Evolutionary conservation across 2,888 invertebrate genomes (phyloP).

Genomic region (Drosophila helvetica): DNA sequence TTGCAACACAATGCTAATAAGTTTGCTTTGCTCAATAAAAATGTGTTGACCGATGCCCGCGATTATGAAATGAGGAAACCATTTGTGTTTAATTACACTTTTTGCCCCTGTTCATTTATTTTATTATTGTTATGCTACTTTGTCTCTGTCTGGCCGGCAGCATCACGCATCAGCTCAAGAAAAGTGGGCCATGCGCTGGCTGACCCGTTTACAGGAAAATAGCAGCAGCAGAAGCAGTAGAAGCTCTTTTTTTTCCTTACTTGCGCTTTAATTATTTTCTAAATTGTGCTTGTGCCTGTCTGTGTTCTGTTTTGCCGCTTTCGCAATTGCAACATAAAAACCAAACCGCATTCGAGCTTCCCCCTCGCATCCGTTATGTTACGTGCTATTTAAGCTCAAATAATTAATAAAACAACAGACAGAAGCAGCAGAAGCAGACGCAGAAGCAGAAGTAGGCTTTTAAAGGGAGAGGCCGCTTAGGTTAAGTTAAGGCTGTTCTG

Average conservation of each 20-base stretch:
- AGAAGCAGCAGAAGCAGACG: neutral
- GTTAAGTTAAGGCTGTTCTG: neutral
- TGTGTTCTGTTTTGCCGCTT: constrained; percentile 50
- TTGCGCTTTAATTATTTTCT: constrained; percentile 73
- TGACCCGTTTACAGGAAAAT: constrained; percentile 64
- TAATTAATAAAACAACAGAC: neutral
- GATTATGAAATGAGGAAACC: constrained; percentile 75
- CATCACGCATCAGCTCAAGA: constrained; percentile 48
- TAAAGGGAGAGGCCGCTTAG: neutral
- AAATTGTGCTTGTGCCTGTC: constrained; percentile 60
- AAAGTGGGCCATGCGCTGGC: constrained; percentile 66
- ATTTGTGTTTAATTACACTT: constrained; percentile 70
- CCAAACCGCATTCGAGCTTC: constrained; percentile 34
- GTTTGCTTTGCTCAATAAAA: constrained; percentile 51
- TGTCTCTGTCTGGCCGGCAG: constrained; percentile 34
- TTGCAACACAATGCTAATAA: constrained; percentile 52
- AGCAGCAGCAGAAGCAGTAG: constrained; percentile 14
- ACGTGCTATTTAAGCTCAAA: constrained; percentile 36
- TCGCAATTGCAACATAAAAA: constrained; percentile 61
- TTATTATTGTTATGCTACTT: constrained; percentile 48
- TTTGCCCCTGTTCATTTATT: constrained; percentile 57
- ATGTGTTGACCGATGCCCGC: constrained; percentile 39
- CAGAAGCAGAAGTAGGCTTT: neutral
- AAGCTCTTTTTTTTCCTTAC: constrained; percentile 49
- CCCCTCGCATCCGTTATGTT: constrained; percentile 33